Percentiles rank a stretch among this genome's conserved stretches.
Evolutionary conservation across 92 coral and sea anemone genomes (phyloP).

Genomic region (Zoanthus solanderi): DNA sequence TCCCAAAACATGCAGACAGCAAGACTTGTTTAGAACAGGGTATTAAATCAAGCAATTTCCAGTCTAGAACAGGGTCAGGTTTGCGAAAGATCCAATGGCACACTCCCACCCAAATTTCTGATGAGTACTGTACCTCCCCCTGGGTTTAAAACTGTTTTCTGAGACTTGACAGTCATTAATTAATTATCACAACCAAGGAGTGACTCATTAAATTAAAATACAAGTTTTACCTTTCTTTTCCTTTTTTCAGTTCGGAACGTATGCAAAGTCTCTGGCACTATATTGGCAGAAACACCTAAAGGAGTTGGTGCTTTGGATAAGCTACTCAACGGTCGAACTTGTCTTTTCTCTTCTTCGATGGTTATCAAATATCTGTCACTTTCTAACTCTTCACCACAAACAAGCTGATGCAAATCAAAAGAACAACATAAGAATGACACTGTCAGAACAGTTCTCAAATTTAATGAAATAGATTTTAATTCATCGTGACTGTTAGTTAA

Average conservation of each 20-base stretch:
- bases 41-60: too few relatives aligned
- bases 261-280: neutral
- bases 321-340: neutral
- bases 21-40: too few relatives aligned
- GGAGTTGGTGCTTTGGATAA: neutral
- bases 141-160: too few relatives aligned
- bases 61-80: too few relatives aligned
- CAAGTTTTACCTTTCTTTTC: conserved; percentile 22
- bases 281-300: neutral
- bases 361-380: conserved; percentile 91
- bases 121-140: too few relatives aligned
- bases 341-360: conserved; percentile 73
- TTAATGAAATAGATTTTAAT: too few relatives aligned
- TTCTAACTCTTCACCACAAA: conserved; percentile 84
- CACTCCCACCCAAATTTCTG: too few relatives aligned
- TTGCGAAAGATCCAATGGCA: too few relatives aligned
- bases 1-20: too few relatives aligned
- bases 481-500: too few relatives aligned
- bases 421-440: neutral
- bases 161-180: too few relatives aligned
- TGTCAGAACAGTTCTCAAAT: neutral
- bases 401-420: conserved; percentile 50
- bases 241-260: neutral
- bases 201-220: neutral
- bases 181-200: neutral